These are phyloP conservation scores for Montipora capricornis DNA, from an alignment of 64 coral and sea anemone species.

Conservation along the genomic window DNA sequence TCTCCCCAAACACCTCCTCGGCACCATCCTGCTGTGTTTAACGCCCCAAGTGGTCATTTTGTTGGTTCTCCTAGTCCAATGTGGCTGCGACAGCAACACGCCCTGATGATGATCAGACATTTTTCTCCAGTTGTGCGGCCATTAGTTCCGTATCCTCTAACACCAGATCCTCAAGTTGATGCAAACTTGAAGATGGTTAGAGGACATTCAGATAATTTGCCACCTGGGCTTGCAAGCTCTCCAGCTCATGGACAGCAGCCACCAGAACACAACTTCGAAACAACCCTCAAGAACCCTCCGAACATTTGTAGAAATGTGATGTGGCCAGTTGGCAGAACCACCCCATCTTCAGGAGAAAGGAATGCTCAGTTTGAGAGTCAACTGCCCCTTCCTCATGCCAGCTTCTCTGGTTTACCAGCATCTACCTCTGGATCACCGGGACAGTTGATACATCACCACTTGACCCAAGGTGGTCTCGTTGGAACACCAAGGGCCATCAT, in stretches of 20 bases:
- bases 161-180: neutral
- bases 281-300: constrained; percentile 1
- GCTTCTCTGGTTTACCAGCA: neutral
- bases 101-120: neutral
- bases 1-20: neutral
- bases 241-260: constrained; percentile 16
- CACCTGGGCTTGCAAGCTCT: neutral
- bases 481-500: neutral
- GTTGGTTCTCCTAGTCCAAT: neutral
- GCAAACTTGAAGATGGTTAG: neutral
- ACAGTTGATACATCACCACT: neutral
- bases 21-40: neutral
- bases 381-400: neutral
- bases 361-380: neutral
- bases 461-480: no score
- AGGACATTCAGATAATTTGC: neutral
- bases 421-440: neutral
- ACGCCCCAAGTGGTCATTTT: neutral
- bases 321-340: neutral
- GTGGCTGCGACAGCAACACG: constrained; percentile 28
- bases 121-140: neutral
- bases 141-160: constrained; percentile 22
- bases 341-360: neutral
- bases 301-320: constrained; percentile 7
- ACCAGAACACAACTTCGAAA: neutral